These are phyloP conservation scores for Galemys pyrenaicus DNA, from an alignment of 2,113 vertebrate species.

Conservation along the genomic window DNA sequence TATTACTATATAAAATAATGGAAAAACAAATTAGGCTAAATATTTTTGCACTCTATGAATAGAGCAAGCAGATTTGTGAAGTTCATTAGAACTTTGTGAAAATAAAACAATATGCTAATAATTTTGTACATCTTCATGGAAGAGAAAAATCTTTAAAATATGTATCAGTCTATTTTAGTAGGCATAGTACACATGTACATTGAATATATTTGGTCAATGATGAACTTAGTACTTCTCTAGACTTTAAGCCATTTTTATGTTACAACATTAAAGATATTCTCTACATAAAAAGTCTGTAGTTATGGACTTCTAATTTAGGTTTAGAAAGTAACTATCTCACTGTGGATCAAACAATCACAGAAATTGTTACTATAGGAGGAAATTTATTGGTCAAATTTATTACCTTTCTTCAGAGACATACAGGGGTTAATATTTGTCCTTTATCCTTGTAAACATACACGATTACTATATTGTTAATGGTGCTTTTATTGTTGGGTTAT, in stretches of 20 bases:
- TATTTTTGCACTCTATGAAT: slow-evolving; percentile 40
- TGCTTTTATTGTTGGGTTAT: neutral
- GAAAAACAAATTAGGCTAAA: slow-evolving; percentile 58
- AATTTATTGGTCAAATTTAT: neutral
- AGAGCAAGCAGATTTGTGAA: slow-evolving; percentile 60
- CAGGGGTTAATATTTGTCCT: neutral
- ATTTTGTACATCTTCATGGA: slow-evolving; percentile 29
- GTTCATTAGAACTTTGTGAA: slow-evolving; percentile 64
- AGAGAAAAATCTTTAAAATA: neutral
- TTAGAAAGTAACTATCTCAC: neutral
- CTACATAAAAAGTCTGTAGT: neutral
- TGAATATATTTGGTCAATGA: neutral
- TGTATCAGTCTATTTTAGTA: too few relatives aligned
- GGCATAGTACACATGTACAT: too few relatives aligned
- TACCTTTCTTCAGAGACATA: slow-evolving; percentile 42
- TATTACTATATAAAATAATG: slow-evolving; percentile 57
- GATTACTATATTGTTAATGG: neutral
- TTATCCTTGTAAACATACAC: neutral
- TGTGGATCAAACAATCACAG: slow-evolving; percentile 9
- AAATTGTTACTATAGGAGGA: slow-evolving; percentile 6
- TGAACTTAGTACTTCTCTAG: neutral
- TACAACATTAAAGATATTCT: neutral
- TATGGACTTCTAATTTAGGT: neutral
- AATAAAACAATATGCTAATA: slow-evolving; percentile 41
- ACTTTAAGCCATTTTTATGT: neutral